These are phyloP conservation scores for Amblyjoppa proteus DNA, from an alignment of 2,888 invertebrate species.

Conservation along the genomic window DNA sequence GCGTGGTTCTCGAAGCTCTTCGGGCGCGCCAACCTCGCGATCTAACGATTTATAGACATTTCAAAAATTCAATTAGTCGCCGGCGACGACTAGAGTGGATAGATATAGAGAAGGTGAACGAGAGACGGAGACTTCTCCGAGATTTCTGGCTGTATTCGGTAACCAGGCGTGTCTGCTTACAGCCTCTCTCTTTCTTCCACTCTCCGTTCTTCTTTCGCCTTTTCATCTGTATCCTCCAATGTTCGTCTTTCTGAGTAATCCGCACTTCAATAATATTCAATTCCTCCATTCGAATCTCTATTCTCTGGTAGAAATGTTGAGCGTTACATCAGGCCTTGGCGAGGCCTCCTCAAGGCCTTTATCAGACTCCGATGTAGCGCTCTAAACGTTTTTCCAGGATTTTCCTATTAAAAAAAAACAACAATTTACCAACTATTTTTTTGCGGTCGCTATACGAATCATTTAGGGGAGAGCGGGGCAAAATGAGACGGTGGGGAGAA, in stretches of 20 bases:
- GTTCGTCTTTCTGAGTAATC: slow-evolving; percentile 4
- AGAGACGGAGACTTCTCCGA: slow-evolving; percentile 11
- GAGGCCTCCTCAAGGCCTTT: no score
- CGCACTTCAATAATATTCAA: slow-evolving; percentile 2
- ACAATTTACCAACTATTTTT: no score
- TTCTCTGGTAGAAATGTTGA: not conserved
- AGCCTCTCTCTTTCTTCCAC: slow-evolving; percentile 5
- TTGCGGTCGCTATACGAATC: no score
- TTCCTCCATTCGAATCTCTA: not conserved
- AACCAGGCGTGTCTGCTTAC: slow-evolving; percentile 29
- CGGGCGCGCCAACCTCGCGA: slow-evolving; percentile 39
- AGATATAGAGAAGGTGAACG: slow-evolving; percentile 7
- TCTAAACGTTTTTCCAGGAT: no score
- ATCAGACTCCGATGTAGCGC: no score
- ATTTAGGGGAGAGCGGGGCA: no score
- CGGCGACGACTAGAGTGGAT: slow-evolving; percentile 43
- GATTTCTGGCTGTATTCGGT: slow-evolving; percentile 47
- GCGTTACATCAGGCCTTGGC: no score
- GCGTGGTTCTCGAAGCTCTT: slow-evolving; percentile 30
- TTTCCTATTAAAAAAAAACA: no score
- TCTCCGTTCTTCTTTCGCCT: slow-evolving; percentile 4
- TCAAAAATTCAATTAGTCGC: slow-evolving; percentile 67
- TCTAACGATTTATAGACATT: slow-evolving; percentile 66
- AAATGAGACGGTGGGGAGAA: no score
- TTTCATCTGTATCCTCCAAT: slow-evolving; percentile 7